Evolutionary conservation across 2,888 invertebrate species (phyloP), one percentile per base, ranked within the genome.

Genomic region (Helobdella robusta): DNA sequence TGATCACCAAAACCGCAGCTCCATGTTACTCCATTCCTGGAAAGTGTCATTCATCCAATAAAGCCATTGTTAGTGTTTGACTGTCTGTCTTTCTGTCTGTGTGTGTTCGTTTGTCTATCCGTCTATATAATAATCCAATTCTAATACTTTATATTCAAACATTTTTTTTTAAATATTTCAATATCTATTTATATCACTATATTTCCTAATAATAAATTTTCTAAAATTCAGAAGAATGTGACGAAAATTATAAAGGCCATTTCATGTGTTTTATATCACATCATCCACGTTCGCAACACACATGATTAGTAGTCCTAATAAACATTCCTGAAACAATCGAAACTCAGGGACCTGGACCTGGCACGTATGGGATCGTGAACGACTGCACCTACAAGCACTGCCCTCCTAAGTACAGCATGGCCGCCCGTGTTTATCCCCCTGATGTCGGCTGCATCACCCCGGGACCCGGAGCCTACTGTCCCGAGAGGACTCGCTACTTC

Each of bases 351-450:
- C 91, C 91, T 28, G 74, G 73, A 11, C 74, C 74, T 6, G 73
- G 73, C 11, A 69, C 73, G 11, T 73, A 75, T 67, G 68, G 32
- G 23, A 68, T 63, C 18, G 64, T 70, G n/a, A 66, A 70, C 20
- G 68, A 71, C n/a, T 65, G 67, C 65, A 36, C 40, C 11, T 73
- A 70, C 70, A 70, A 68, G 60, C 54, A 65, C 34, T 68, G 69
- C 54, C 66, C 72, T 3, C 92, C 92, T 0, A 85, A 88, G 69
- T 92, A 89, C 77, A 88, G 89, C 36, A 88, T 93, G 75, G 87
- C 89, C 64, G 86, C 86, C 54, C 84, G 91, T 66, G 87, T 85
- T 73, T 85, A 85, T 73, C 77, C 86, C 64, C 88, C 89, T 0
- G 83, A 40, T 18, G 30, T 44, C 25, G 61, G 61, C 23, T 50